A percentile compares a stretch with the other conserved stretches of the same genome.
Conservation (phyloP, 2,797 vertebrate species). For the Uromys caudimaculatus region DNA sequence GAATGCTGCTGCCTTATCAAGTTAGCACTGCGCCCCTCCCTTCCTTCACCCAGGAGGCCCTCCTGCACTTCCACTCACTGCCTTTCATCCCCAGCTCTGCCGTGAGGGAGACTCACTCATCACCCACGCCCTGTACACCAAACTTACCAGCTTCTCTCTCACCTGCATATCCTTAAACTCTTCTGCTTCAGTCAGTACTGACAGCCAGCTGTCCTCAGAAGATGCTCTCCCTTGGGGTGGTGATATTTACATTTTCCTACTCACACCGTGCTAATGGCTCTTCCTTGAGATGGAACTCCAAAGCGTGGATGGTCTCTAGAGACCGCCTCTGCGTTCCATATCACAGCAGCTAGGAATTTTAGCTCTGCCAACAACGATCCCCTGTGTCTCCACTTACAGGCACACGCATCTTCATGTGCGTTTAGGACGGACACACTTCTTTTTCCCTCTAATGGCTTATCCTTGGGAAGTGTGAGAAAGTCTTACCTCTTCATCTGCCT, state of each 20-base stretch:
- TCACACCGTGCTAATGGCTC: background rate
- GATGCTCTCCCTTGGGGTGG: background rate
- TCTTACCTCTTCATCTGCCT: background rate
- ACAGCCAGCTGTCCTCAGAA: background rate
- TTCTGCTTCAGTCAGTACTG: background rate
- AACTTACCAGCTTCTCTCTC: background rate
- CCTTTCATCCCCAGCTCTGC: background rate
- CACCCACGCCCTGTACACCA: background rate
- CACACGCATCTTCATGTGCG: background rate
- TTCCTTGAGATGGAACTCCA: constrained; percentile 29
- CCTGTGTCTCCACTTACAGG: background rate
- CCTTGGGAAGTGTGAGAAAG: background rate
- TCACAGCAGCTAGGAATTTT: background rate
- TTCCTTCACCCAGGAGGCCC: background rate
- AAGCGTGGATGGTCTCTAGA: background rate
- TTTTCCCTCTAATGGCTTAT: background rate
- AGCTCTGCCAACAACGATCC: too few relatives aligned
- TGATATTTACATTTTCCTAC: background rate
- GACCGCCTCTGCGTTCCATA: background rate
- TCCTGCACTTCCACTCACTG: background rate
- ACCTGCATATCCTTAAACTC: background rate
- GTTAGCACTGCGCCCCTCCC: background rate
- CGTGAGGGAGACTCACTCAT: background rate
- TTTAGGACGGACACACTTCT: background rate
- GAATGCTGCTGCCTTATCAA: background rate